Evolutionary conservation across 2,797 vertebrate genomes (phyloP), one percentile per base, ranked within the genome.

Genomic region (Aratinga solstitialis): DNA sequence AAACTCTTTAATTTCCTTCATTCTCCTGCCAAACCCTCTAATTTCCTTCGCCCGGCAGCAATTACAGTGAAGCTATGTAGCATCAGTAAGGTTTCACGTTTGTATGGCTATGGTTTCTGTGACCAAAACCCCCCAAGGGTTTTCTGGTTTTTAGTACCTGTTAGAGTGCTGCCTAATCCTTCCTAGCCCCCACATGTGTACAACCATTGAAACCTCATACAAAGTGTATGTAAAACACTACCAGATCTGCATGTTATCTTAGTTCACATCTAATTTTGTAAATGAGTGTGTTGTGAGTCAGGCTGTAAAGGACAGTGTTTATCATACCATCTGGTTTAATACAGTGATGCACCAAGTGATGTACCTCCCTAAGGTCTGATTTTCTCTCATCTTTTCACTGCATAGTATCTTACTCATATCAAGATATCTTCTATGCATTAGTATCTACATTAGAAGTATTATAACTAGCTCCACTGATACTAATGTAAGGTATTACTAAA

Each of bases 1-100:
- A 67, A 48, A 67, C 80, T 74, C 89, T 71, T 66, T 95, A 16
- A 94, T 95, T 92, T 95, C 78, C 73, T 90, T 86, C 58, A 58
- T 53, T 69, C 42, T 84, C 17, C 58, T 85, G 45, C 54, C n/a
- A 56, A 91, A 74, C 75, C 73, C 69, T 90, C 34, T 81, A 86
- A 94, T 88, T 92, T 93, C 66, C 71, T 88, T 87, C 67, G 78
- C 38, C 71, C 71, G 38, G 77, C 77, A 82, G 61, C 67, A 72
- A 84, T 84, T 92, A 92, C 38, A 84, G 50, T 42, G 71, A 86
- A 95, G 85, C 63, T 73, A 23, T 47, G 56, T 38, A 85, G 91
- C n/a, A 88, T 43, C 74, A 58, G 50, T 53, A 89, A 79, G 36
- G 67, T 89, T 86, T 54, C 54, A 74, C 0, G 0, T 61, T 80